Conservation (phyloP, 2,797 vertebrate species). For the Haliaeetus albicilla region DNA sequence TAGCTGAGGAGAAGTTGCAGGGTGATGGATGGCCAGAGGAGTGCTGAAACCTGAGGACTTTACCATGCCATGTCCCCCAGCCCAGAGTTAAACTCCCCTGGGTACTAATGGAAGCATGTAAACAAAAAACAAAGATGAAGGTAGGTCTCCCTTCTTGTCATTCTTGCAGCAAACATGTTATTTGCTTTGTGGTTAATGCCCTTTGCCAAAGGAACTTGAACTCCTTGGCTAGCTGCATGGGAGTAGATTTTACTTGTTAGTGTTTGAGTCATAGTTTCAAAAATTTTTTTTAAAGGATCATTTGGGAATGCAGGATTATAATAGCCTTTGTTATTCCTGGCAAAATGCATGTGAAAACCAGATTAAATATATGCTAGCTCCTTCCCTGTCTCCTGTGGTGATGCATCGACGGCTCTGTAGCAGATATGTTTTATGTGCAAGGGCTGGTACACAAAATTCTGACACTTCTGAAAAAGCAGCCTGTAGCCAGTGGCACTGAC, state of each 20-base stretch:
- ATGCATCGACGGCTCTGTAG: neutral
- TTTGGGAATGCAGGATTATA: neutral
- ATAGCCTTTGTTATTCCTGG: neutral
- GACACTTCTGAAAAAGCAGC: neutral
- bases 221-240: neutral
- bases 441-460: neutral
- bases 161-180: neutral
- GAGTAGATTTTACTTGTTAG: neutral
- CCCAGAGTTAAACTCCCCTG: neutral
- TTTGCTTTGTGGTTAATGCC: neutral
- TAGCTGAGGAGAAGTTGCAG: neutral
- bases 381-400: neutral
- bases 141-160: conserved; percentile 13
- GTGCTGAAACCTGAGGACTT: neutral
- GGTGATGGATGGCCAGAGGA: neutral
- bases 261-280: neutral
- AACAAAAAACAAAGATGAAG: neutral
- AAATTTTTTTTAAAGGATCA: neutral
- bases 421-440: neutral
- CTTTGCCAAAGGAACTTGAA: neutral
- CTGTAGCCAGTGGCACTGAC: neutral
- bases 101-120: neutral
- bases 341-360: neutral
- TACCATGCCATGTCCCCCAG: neutral
- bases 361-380: neutral